phyloP scores from a whole-genome alignment of 2,888 invertebrate genomes.

The Apamea sordens region DNA sequence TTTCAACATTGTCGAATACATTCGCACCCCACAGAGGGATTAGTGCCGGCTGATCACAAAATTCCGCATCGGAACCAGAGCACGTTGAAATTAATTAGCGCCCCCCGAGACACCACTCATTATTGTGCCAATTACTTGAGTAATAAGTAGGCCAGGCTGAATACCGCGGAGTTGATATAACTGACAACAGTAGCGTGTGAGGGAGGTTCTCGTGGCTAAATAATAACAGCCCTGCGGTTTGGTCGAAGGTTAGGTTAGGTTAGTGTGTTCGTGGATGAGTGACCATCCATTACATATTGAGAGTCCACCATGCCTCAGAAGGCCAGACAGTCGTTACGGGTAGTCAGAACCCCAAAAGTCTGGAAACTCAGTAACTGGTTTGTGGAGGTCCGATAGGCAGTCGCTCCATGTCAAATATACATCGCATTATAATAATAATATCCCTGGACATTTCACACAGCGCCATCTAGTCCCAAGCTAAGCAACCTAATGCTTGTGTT shows the following conservation, averaged over 20 bases:
- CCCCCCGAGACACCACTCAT: slow-evolving; percentile 69
- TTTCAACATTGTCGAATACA: slow-evolving; percentile 33
- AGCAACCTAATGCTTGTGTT: too few relatives aligned
- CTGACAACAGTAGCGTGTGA: not conserved
- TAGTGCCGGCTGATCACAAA: slow-evolving; percentile 66
- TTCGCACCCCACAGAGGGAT: slow-evolving; percentile 35
- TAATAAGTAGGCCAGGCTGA: slow-evolving; percentile 26
- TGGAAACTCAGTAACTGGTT: not conserved
- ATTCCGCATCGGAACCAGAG: slow-evolving; percentile 69
- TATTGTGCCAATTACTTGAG: slow-evolving; percentile 71
- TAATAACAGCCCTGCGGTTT: too few relatives aligned
- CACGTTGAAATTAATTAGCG: slow-evolving; percentile 75
- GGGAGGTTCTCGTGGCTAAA: not conserved
- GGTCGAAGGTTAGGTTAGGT: too few relatives aligned
- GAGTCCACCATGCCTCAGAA: not conserved
- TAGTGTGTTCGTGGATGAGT: not conserved
- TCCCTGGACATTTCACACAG: too few relatives aligned
- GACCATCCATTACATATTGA: not conserved
- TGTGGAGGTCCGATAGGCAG: not conserved
- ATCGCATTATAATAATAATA: too few relatives aligned
- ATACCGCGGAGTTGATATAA: not conserved
- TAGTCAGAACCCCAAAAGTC: not conserved
- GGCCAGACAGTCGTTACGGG: not conserved
- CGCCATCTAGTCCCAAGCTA: too few relatives aligned
- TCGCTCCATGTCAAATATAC: not conserved